Base-by-base conservation (phyloP, 2,797 vertebrate species). In the Chloroceryle amazona region DNA sequence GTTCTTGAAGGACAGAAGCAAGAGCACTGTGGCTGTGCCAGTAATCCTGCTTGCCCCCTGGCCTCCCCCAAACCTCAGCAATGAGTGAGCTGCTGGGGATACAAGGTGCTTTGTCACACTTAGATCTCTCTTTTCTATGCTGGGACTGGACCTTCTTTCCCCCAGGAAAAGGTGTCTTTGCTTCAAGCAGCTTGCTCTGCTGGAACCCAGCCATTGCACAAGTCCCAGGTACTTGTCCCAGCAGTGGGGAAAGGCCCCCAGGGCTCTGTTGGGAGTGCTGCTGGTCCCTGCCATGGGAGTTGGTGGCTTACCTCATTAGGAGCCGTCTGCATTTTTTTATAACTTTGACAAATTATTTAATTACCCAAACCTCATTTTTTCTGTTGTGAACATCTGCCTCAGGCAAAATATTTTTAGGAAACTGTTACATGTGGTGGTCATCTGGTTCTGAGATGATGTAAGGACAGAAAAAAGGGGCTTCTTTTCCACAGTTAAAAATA, bases 341-440 rank as follows among this genome's bases (percentile, higher is more conserved):
- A 94, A 65, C 22, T 70, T 65, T 58, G 51, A 76, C 26, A 82
- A 86, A 86, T 78, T 58, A 70, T 92, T 95, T 89, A 71, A 90
- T 90, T 92, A 92, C 7, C 39, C 10, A 2, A 25, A 33, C 21
- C 33, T 26, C 0, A 11, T 49, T 82, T 91, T 61, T 90, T 35
- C 47, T 81, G 35, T 46, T n/a, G n/a, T 62, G 18, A 81, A 78
- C 2, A 0, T 58, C 29, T 90, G 55, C 80, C 76, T 80, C 51
- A 39, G 63, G 89, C 47, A 62, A 70, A 88, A 66, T 58, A 57
- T 31, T 49, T 94, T 88, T 71, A 76, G 49, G 67, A 90, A 91
- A 31, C 22, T 19, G 31, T 60, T 85, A 33, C 22, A 9, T 41
- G n/a, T 11, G 3, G 71, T 65, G 71, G 37, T 51, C 72, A 73